These are phyloP conservation scores for Scleropages formosus DNA, from an alignment of 2,797 vertebrate species.

Conservation along the genomic window DNA sequence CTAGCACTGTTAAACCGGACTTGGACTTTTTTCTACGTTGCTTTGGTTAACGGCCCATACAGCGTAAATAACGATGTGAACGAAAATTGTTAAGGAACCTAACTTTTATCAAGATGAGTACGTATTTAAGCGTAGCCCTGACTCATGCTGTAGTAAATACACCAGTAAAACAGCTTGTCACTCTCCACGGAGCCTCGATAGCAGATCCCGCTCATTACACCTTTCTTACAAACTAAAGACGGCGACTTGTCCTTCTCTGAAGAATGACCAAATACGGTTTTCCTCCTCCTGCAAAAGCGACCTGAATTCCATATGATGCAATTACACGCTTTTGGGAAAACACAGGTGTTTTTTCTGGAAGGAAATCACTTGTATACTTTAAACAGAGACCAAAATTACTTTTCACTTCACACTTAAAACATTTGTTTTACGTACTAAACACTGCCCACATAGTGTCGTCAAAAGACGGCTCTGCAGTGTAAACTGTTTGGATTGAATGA, in stretches of 20 bases:
- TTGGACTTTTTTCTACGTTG: no score
- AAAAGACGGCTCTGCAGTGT: slow-evolving; percentile 56
- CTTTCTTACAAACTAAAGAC: slow-evolving; percentile 12
- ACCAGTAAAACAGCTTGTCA: not conserved
- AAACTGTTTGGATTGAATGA: slow-evolving; percentile 78
- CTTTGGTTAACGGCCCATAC: no score
- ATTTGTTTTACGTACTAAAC: slow-evolving; percentile 66
- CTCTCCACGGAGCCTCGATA: not conserved
- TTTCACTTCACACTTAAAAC: slow-evolving; percentile 55
- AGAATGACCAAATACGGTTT: slow-evolving; percentile 48
- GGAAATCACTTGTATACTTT: slow-evolving; percentile 62
- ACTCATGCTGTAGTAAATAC: no score
- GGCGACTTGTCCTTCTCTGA: not conserved
- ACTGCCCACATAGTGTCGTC: slow-evolving; percentile 68
- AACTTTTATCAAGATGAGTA: no score
- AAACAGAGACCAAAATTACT: slow-evolving; percentile 57
- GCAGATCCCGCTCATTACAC: not conserved
- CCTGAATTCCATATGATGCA: not conserved
- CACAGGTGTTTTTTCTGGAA: slow-evolving; percentile 68
- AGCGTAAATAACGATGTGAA: no score
- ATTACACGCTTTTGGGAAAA: slow-evolving; percentile 50
- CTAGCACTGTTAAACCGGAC: no score
- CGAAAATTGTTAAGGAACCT: no score
- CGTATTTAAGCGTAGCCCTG: no score
- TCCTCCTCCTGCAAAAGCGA: slow-evolving; percentile 34